Evolutionary conservation across 2,888 invertebrate genomes (phyloP), one percentile per base, ranked within the genome.

Genomic region (Pandemis cinnamomeana): DNA sequence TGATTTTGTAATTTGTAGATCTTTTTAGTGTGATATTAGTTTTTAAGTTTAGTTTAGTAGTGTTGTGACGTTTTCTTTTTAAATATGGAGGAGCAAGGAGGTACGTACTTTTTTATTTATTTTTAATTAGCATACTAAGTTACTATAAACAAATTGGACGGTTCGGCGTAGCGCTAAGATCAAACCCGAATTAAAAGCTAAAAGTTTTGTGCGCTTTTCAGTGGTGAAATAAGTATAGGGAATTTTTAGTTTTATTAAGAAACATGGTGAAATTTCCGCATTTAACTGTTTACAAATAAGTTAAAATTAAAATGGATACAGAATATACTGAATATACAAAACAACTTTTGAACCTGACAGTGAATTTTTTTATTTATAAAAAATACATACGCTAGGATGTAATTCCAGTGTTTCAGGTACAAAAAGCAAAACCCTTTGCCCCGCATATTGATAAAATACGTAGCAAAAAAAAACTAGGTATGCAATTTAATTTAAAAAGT

Each of bases 1-100:
- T 41, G 64, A 71, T 71, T 41, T 67, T n/a, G 61, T 67, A 36
- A 78, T 75, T 80, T 79, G 77, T 78, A 77, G 78, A 75, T 80
- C 82, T 83, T 84, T 82, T 82, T 80, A 77, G 91, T 91, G 93
- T 93, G 93, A 93, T 93, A 92, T 85, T 92, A 93, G 92, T 82
- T 80, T 80, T 76, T 91, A 90, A 88, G 89, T 87, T 87, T 82
- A 78, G 74, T 81, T 78, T 79, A 79, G 77, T 85, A 81, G 80
- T 81, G 79, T 82, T 81, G 81, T 77, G 82, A 20, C 20, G 20
- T 20, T 82, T 78, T 78, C 79, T 80, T 77, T 75, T 79, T 78
- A 63, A 51, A 75, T 62, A 93, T 93, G 93, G 93, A 91, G 78
- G 93, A 92, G 78, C 87, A 91, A 80, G 90, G 86, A 88, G 93